Base-by-base conservation (phyloP, 2,888 invertebrate genomes). In the Aphodius granarius region DNA sequence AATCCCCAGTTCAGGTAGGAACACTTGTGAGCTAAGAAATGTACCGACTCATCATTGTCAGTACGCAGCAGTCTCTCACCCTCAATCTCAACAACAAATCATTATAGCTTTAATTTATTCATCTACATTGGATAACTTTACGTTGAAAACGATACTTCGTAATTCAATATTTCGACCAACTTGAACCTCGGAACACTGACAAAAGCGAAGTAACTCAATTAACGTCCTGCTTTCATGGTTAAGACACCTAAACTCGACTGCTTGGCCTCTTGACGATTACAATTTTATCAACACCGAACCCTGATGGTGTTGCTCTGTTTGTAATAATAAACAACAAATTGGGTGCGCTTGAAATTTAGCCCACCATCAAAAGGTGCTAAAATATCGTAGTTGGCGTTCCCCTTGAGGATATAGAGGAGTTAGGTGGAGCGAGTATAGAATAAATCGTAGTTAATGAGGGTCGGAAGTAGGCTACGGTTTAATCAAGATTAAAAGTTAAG, bases 401-500 rank as follows among this genome's bases (percentile, higher is more conserved):
- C 43, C 43, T 43, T 0, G 43, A 6, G 43, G 43, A 13, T 43
- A 43, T 43, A 43, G 43, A 43, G 43, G 43, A 43, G 13, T 9
- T 43, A 43, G 43, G 43, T 43, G 70, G 21, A 15, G 16, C 20
- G 20, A 70, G 70, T 43, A 16, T 19, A 73, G 66, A 73, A 76
- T 77, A 77, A 77, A 77, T 77, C 77, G 75, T 71, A 66, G 73
- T 77, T 77, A 77, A 77, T 77, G 77, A 77, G 75, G 75, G 65
- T 66, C 75, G 65, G 66, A 64, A 43, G 75, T 72, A 73, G 77
- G 77, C 71, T 66, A 72, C 73, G 74, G 77, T 77, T 81, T 80
- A 80, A 81, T 81, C 79, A 79, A 80, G 81, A 81, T 81, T 81
- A 80, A 80, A 80, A 81, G 79, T 80, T 81, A 79, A 81, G 79